Percentiles rank a stretch among this genome's conserved stretches.
These are phyloP conservation scores for Trissolcus brochymenae DNA, from an alignment of 2,888 invertebrate species.

Conservation along the genomic window DNA sequence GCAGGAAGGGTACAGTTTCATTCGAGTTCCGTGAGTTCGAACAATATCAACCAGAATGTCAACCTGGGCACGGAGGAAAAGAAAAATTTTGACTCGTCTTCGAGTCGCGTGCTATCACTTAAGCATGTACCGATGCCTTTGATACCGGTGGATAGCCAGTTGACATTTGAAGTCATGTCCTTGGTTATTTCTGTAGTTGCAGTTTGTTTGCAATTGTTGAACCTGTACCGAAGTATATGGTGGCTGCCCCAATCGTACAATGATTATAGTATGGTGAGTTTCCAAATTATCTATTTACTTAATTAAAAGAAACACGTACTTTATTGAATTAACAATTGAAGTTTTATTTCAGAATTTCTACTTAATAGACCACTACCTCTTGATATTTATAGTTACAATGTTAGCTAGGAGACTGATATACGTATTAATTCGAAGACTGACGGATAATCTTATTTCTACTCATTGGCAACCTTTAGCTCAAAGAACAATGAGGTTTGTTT, in stretches of 20 bases:
- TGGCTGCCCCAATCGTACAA: constrained; percentile 96
- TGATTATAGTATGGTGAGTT: constrained; percentile 89
- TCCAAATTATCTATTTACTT: background rate
- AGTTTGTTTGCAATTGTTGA: constrained; percentile 92
- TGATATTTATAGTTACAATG: constrained; percentile 89
- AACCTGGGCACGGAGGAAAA: constrained; percentile 61
- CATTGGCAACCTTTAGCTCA: constrained; percentile 70
- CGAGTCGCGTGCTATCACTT: constrained; percentile 79
- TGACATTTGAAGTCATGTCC: constrained; percentile 91
- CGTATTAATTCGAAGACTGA: constrained; percentile 78
- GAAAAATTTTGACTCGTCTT: constrained; percentile 63
- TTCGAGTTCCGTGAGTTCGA: constrained; percentile 53
- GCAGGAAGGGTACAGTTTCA: constrained; percentile 74
- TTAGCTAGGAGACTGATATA: constrained; percentile 88
- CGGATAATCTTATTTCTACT: constrained; percentile 78
- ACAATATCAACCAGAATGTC: constrained; percentile 31
- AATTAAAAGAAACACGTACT: background rate
- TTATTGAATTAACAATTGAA: too few relatives aligned
- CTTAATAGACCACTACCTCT: constrained; percentile 92
- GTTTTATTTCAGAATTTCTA: constrained; percentile 90
- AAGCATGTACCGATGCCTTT: constrained; percentile 90
- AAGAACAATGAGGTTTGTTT: constrained; percentile 73
- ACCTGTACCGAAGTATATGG: constrained; percentile 97
- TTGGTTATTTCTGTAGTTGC: constrained; percentile 88
- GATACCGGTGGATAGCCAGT: constrained; percentile 86